Conservation (phyloP, 2,888 invertebrate genomes). For the Ectemnius continuus region DNA sequence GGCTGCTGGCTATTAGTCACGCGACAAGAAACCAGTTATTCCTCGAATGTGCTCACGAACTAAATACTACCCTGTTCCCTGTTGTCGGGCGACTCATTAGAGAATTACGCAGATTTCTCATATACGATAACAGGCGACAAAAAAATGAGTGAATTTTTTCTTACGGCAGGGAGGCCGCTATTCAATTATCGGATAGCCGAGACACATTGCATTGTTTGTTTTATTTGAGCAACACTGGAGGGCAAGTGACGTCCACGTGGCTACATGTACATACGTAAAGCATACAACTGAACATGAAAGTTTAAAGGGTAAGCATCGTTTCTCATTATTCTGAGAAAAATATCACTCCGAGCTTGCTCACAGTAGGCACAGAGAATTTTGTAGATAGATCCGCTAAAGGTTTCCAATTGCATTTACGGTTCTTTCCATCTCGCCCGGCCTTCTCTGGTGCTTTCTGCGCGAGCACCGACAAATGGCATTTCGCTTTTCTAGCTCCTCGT, state of each 20-base stretch:
- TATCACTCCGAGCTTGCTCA: conserved; percentile 22
- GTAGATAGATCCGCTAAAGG: conserved; percentile 48
- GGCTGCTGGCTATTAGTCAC: conserved; percentile 53
- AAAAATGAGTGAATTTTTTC: conserved; percentile 20
- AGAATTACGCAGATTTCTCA: conserved; percentile 43
- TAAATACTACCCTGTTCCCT: conserved; percentile 35
- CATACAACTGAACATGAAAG: neutral
- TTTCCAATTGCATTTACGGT: conserved; percentile 59
- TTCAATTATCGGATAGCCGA: too few relatives aligned
- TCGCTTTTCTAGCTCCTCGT: conserved; percentile 47
- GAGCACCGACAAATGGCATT: conserved; percentile 47
- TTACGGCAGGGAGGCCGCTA: too few relatives aligned
- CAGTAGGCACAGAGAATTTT: conserved; percentile 22
- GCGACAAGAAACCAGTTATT: conserved; percentile 53
- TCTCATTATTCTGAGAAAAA: conserved; percentile 18
- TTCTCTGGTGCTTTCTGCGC: conserved; percentile 22
- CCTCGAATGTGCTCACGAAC: conserved; percentile 31
- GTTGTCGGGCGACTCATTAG: conserved; percentile 39
- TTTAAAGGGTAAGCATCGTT: conserved; percentile 9
- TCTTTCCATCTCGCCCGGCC: conserved; percentile 29
- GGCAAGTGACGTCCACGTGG: neutral
- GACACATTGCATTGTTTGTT: too few relatives aligned
- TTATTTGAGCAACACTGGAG: too few relatives aligned
- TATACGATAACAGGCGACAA: conserved; percentile 17
- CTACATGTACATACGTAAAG: neutral